A percentile compares a stretch with the other conserved stretches of the same genome.
phyloP scores from a whole-genome alignment of 2,888 invertebrate species.

The Agonum fuliginosum region DNA sequence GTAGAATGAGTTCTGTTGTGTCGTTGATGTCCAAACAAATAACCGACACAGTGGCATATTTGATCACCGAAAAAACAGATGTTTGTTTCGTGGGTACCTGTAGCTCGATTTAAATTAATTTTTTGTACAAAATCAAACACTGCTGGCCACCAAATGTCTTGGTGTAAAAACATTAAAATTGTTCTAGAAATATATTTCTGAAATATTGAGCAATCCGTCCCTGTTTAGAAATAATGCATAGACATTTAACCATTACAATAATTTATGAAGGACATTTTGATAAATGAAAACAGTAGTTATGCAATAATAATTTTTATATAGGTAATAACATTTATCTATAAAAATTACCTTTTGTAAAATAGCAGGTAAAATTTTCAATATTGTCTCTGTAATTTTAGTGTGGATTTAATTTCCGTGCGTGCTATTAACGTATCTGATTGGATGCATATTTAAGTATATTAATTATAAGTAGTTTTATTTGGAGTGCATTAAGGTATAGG shows the following conservation, averaged over 20 bases:
- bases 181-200: not conserved
- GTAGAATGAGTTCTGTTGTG: too few relatives aligned
- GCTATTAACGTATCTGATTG: slow-evolving; percentile 13
- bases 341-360: not conserved
- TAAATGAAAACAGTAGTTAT: not conserved
- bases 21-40: too few relatives aligned
- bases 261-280: not conserved
- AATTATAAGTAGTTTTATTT: slow-evolving; percentile 10
- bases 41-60: too few relatives aligned
- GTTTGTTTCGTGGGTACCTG: too few relatives aligned
- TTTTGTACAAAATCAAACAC: too few relatives aligned
- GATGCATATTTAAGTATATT: slow-evolving; percentile 36
- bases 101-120: too few relatives aligned
- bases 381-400: not conserved
- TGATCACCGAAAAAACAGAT: too few relatives aligned
- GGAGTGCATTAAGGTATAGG: slow-evolving; percentile 11
- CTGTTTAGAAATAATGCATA: not conserved
- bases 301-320: not conserved
- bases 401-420: slow-evolving; percentile 11
- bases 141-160: too few relatives aligned
- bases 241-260: not conserved
- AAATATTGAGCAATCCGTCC: not conserved
- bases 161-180: too few relatives aligned
- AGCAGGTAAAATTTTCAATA: not conserved
- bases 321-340: not conserved